Evolutionary conservation across 2,113 vertebrate species (phyloP).

Genomic region (Paraplagusia blochii): DNA sequence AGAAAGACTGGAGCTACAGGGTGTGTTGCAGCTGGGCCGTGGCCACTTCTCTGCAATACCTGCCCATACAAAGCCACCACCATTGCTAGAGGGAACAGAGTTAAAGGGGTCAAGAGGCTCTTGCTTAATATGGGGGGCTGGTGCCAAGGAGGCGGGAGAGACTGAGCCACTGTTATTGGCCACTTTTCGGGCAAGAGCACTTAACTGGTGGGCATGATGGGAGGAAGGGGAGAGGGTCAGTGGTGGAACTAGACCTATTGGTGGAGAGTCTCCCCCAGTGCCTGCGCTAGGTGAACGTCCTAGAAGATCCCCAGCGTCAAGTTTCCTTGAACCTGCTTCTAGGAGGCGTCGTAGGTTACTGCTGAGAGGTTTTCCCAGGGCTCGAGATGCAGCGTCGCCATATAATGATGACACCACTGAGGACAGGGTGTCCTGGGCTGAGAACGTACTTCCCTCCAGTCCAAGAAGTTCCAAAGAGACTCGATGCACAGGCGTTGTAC

Average conservation of each 20-base stretch:
- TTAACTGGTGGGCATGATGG: slow-evolving; percentile 95
- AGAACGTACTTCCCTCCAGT: slow-evolving; percentile 80
- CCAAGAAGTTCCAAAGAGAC: slow-evolving; percentile 86
- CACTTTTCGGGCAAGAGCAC: slow-evolving; percentile 92
- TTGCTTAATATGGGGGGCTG: slow-evolving; percentile 72
- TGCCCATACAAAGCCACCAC: slow-evolving; percentile 88
- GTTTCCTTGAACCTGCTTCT: slow-evolving; percentile 91
- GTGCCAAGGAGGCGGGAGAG: slow-evolving; percentile 72
- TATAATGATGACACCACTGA: slow-evolving; percentile 87
- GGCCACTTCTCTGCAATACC: slow-evolving; percentile 93
- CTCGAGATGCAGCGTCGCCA: slow-evolving; percentile 85
- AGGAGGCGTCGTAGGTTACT: slow-evolving; percentile 93
- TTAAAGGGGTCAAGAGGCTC: slow-evolving; percentile 75
- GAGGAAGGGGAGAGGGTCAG: slow-evolving; percentile 88
- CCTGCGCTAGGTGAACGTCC: slow-evolving; percentile 75
- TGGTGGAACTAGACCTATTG: slow-evolving; percentile 77
- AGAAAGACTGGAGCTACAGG: slow-evolving; percentile 86
- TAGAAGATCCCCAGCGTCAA: slow-evolving; percentile 76
- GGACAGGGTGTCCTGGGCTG: slow-evolving; percentile 86
- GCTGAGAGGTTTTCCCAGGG: slow-evolving; percentile 89
- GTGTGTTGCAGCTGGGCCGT: slow-evolving; percentile 82
- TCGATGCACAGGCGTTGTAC: slow-evolving; percentile 87
- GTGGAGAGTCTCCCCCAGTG: slow-evolving; percentile 81
- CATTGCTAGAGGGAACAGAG: slow-evolving; percentile 81
- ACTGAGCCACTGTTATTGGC: slow-evolving; percentile 80